Evolutionary conservation across 2,888 invertebrate species (phyloP), one percentile per base, ranked within the genome.

Genomic region (Panopea generosa): DNA sequence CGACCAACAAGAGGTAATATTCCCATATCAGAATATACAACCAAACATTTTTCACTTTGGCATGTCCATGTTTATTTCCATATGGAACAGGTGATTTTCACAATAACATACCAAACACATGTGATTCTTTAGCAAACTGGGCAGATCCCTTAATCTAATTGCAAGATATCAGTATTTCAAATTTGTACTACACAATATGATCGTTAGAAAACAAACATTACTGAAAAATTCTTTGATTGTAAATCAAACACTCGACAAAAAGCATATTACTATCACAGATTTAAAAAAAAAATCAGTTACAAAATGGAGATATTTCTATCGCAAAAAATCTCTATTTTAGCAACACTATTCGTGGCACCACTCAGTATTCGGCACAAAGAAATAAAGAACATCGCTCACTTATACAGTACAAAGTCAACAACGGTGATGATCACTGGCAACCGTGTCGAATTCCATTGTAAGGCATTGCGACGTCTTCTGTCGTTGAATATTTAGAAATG

Each of bases 391-490:
- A 77, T 2, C 38, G 73, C 27, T 33, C 77, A 68, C 49, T 61
- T 65, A 55, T 60, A n/a, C 66, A 70, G 20, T 77, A 29, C 29
- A 22, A 83, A 27, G 81, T 83, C 22, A 71, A 76, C 61, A 53
- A 73, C 20, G 68, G 74, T 18, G 11, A 68, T 18, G 76, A 81
- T 79, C 16, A 84, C 84, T 11, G 83, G 76, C 2, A 85, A 82
- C 52, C 84, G 84, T 77, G 84, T 83, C 24, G 83, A 84, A 29
- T 82, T 60, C 63, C 73, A 86, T 38, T 84, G 85, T 29, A 83
- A 82, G 62, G 77, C 86, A 9, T 52, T 86, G 9, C 60, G 40
- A 47, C 20, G 67, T 18, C 61, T 84, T n/a, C 40, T 85, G 9
- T 16, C 56, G 16, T 47, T 74, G n/a, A 83, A 84, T 61, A 45